Evolutionary conservation across 2,797 vertebrate genomes (phyloP).

Genomic region (Xyrichtys novacula): DNA sequence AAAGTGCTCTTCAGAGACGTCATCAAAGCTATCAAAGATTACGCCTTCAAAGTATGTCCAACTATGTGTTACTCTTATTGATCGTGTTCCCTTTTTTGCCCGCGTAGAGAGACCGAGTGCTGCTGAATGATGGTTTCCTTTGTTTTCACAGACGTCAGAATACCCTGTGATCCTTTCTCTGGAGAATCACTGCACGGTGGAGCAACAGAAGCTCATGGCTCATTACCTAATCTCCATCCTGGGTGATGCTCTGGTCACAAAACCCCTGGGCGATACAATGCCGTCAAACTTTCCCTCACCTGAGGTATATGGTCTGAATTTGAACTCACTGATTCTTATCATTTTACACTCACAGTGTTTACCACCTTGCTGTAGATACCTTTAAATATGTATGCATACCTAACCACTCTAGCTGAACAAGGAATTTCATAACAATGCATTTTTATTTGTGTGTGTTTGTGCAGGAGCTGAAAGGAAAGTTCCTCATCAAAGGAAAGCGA

Average conservation of each 20-base stretch:
- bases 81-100: not conserved
- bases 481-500: constrained; percentile 96
- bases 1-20: constrained; percentile 95
- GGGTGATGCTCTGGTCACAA: constrained; percentile 87
- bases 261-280: constrained; percentile 82
- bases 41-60: constrained; percentile 93
- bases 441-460: constrained; percentile 10
- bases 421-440: not conserved
- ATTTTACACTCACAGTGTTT: too few relatives aligned
- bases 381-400: too few relatives aligned
- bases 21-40: constrained; percentile 93
- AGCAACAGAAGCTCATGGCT: constrained; percentile 94
- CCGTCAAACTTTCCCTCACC: constrained; percentile 90
- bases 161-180: constrained; percentile 97
- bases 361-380: too few relatives aligned
- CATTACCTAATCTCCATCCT: constrained; percentile 88
- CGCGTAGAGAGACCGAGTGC: not conserved
- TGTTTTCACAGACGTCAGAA: constrained; percentile 86
- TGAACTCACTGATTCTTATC: not conserved
- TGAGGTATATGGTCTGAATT: constrained; percentile 82
- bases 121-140: not conserved
- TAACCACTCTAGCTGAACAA: too few relatives aligned
- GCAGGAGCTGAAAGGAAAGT: constrained; percentile 92
- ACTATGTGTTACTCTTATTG: not conserved
- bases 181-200: constrained; percentile 95